These are phyloP conservation scores for Parauchenoglanis ngamensis DNA, from an alignment of 2,797 vertebrate species.

Conservation along the genomic window DNA sequence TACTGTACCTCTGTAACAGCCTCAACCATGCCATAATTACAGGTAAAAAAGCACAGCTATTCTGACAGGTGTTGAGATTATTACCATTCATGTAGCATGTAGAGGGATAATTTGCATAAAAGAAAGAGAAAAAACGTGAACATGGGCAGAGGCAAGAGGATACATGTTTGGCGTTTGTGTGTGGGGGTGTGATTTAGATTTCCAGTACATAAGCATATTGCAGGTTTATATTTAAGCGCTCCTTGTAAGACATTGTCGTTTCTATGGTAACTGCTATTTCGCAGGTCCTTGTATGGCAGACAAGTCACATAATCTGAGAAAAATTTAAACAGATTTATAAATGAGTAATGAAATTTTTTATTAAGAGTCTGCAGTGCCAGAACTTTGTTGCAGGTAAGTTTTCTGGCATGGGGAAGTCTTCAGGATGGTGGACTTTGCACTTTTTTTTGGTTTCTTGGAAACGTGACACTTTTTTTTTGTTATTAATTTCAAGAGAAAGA, in stretches of 20 bases:
- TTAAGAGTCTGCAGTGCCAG: not conserved
- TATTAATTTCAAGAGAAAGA: not conserved
- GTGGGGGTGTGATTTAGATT: not conserved
- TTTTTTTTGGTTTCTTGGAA: not conserved
- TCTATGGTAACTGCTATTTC: not conserved
- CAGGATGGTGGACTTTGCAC: not conserved
- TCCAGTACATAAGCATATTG: not conserved
- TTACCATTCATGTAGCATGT: slow-evolving; percentile 8
- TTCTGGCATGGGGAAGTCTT: not conserved
- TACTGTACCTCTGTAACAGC: not conserved
- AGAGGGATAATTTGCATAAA: slow-evolving; percentile 31
- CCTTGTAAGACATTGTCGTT: not conserved
- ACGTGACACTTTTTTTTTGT: not conserved
- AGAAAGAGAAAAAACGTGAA: slow-evolving; percentile 42
- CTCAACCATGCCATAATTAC: slow-evolving; percentile 37
- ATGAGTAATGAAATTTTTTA: not conserved
- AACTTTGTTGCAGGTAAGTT: not conserved
- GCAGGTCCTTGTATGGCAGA: not conserved
- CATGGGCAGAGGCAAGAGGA: not conserved
- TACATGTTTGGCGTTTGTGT: not conserved
- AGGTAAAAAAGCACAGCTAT: slow-evolving; percentile 38
- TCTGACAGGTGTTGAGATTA: slow-evolving; percentile 38
- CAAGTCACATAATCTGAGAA: not conserved
- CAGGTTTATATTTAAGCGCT: not conserved
- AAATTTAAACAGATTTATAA: not conserved